phyloP scores from a whole-genome alignment of 2,113 vertebrate genomes.

The Xyliphius kryptos region DNA sequence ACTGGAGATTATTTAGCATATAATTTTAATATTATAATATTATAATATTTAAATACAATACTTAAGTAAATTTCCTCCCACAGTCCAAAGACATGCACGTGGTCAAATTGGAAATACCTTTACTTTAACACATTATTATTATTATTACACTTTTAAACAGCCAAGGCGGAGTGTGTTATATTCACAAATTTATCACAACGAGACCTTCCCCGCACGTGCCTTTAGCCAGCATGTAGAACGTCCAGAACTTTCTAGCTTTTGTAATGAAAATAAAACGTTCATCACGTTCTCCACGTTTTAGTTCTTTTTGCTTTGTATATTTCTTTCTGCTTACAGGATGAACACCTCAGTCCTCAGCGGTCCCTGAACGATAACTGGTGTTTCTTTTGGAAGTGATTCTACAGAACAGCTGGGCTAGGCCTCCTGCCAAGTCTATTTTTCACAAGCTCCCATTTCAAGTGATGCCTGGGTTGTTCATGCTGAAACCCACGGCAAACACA shows the following conservation, averaged over 20 bases:
- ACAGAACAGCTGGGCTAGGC: slow-evolving; percentile 48
- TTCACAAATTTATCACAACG: no score
- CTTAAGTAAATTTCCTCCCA: no score
- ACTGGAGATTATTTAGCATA: slow-evolving; percentile 22
- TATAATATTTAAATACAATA: no score
- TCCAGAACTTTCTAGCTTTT: not conserved
- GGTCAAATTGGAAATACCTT: no score
- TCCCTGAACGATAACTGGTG: slow-evolving; percentile 11
- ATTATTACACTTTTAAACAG: no score
- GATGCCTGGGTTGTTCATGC: slow-evolving; percentile 16
- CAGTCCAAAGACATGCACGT: no score
- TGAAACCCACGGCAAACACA: slow-evolving; percentile 12
- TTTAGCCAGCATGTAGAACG: not conserved
- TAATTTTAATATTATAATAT: slow-evolving; percentile 28
- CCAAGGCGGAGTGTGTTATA: no score
- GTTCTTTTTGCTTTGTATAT: not conserved
- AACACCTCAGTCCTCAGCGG: slow-evolving; percentile 20
- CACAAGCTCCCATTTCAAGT: slow-evolving; percentile 29
- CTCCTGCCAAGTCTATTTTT: slow-evolving; percentile 20
- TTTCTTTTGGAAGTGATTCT: slow-evolving; percentile 36
- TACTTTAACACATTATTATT: no score
- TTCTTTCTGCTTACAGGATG: slow-evolving; percentile 21
- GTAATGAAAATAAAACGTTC: slow-evolving; percentile 8
- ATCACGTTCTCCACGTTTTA: slow-evolving; percentile 6
- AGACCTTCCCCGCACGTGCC: no score